Evolutionary conservation across 2,113 vertebrate species (phyloP), one percentile per base, ranked within the genome.

Genomic region (Albula goreensis): DNA sequence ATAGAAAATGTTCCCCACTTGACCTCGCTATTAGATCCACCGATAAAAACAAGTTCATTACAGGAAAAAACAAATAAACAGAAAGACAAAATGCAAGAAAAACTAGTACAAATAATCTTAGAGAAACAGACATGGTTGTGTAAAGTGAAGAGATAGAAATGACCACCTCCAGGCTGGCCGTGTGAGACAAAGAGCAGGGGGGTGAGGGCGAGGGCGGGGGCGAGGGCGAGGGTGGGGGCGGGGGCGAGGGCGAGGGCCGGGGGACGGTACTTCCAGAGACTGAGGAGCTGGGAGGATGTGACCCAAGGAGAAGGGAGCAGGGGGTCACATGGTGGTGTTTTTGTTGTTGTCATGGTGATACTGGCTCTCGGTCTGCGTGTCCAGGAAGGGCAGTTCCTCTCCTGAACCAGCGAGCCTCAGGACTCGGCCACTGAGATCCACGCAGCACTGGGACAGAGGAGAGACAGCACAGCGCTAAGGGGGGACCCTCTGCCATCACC

Each of bases 381-480:
- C 94, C 90, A 98, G 90, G 93, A 98, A 98, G 87, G 96, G 97
- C 89, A 99, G 93, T 90, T 97, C 97, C 82, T 96, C 94, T 83
- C 89, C 93, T 1, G 94, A 93, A 80, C 93, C 94, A 88, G 93
- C 94, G 88, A 96, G 94, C 84, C 92, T 94, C 90, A 98, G 94
- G 78, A 96, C 94, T 85, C 94, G 94, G 8, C 87, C 92, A 74
- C 95, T 94, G 93, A 99, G 93, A 93, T 98, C 97, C 49, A 98
- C 93, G 90, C 97, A 98, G 92, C 97, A 97, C 97, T 98, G 90
- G 25, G 81, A 86, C 74, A 48, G 66, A 60, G 91, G 9, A 86
- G 11, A 17, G n/a, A 17, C 9, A 80, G 41, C 13, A 80, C 11
- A 80, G 79, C 7, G 50, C 3, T 41, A 41, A 41, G 31, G 31